Evolutionary conservation across 37 sponge, comb jelly and placozoan species (phyloP).

Genomic region (Cliona cf. orientalis): DNA sequence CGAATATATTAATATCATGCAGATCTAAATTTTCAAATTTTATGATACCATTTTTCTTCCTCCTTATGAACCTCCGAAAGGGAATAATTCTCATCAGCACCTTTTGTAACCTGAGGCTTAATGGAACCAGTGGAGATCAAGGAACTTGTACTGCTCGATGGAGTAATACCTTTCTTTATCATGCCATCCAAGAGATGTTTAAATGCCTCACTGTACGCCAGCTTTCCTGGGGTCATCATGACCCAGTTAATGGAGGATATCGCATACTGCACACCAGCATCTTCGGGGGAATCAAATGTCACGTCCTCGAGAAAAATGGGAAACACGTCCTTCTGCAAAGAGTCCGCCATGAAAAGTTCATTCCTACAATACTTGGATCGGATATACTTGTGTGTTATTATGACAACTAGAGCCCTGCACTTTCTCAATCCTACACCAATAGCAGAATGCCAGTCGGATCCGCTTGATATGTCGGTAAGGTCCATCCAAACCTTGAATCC

Average conservation of each 20-base stretch:
- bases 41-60: neutral
- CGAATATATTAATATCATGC: too few relatives aligned
- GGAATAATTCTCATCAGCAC: neutral
- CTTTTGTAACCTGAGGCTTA: neutral
- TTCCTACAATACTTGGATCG: conserved; percentile 58
- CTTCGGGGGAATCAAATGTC: conserved; percentile 30
- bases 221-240: conserved; percentile 25
- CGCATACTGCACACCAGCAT: conserved; percentile 60
- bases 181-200: neutral
- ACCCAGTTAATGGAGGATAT: conserved; percentile 68
- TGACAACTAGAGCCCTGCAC: conserved; percentile 53
- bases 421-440: conserved; percentile 58
- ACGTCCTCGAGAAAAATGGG: conserved; percentile 57
- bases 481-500: conserved; percentile 74
- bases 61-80: neutral
- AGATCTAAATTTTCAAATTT: neutral
- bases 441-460: conserved; percentile 68
- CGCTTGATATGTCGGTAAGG: conserved; percentile 50
- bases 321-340: conserved; percentile 46
- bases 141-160: neutral
- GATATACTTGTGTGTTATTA: conserved; percentile 64
- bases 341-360: conserved; percentile 64
- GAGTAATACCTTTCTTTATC: neutral
- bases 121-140: neutral
- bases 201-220: neutral